A percentile compares a stretch with the other conserved stretches of the same genome.
Evolutionary conservation across 30 jellyfish, hydroid and myxozoan species (phyloP).

Genomic region (Turritopsis dohrnii): DNA sequence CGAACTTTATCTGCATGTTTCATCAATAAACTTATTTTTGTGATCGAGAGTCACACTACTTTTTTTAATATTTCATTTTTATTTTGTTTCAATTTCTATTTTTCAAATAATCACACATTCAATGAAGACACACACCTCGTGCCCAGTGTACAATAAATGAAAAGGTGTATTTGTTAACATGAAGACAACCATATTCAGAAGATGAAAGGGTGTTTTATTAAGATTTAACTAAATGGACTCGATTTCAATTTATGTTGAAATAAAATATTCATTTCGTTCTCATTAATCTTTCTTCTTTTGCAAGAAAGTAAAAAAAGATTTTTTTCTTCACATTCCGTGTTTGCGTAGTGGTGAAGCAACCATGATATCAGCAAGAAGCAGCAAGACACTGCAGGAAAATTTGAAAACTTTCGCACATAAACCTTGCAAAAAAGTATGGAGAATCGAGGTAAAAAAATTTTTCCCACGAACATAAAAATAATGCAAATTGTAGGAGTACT

Average conservation of each 20-base stretch:
- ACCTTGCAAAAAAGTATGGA: constrained; percentile 19
- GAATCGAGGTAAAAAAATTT: constrained; percentile 21
- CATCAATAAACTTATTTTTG: not conserved
- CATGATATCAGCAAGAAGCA: not conserved
- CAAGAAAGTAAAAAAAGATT: not conserved
- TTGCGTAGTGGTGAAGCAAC: not conserved
- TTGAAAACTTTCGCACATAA: not conserved
- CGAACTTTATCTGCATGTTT: too few relatives aligned
- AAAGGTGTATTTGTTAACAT: too few relatives aligned
- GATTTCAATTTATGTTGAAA: not conserved
- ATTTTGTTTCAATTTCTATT: not conserved
- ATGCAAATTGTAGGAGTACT: too few relatives aligned
- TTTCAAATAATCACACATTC: too few relatives aligned
- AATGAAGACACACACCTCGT: too few relatives aligned
- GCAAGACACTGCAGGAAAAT: not conserved
- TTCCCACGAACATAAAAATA: too few relatives aligned
- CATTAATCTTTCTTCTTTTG: not conserved
- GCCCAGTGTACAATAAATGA: too few relatives aligned
- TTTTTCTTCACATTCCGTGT: not conserved
- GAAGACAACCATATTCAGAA: too few relatives aligned
- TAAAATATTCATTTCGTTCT: not conserved
- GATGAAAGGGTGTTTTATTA: not conserved
- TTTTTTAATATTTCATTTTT: not conserved
- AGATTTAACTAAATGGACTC: not conserved
- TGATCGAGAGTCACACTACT: not conserved